Percentiles rank a stretch among this genome's conserved stretches.
These are phyloP conservation scores for Leucoma salicis DNA, from an alignment of 2,888 invertebrate genomes.

Conservation along the genomic window DNA sequence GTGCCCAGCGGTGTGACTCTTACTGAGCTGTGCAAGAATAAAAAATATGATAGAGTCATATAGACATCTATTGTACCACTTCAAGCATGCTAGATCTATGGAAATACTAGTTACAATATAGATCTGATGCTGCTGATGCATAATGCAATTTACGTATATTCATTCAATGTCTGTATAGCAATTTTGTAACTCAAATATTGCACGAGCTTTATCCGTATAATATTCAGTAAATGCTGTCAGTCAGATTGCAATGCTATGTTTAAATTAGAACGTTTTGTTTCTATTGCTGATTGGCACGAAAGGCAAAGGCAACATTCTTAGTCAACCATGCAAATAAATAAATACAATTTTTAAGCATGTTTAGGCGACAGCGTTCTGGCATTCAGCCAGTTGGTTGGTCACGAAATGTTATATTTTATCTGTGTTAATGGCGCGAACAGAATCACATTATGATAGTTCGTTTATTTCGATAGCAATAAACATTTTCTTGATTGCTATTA, in stretches of 20 bases:
- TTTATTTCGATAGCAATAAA: conserved; percentile 46
- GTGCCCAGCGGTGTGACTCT: no score
- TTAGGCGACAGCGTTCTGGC: conserved; percentile 43
- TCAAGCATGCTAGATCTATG: no score
- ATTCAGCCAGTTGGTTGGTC: conserved; percentile 43
- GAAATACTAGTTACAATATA: no score
- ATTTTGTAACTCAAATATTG: neutral
- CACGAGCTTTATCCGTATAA: neutral
- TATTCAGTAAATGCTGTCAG: conserved; percentile 15
- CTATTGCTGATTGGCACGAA: conserved; percentile 29
- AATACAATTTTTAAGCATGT: conserved; percentile 43
- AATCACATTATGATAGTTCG: conserved; percentile 61
- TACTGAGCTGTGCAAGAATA: no score
- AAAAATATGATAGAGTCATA: no score
- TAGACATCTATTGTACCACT: no score
- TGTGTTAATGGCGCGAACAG: conserved; percentile 58
- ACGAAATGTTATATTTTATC: conserved; percentile 52
- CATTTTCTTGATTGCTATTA: conserved; percentile 30
- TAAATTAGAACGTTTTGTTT: conserved; percentile 20
- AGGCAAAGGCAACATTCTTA: conserved; percentile 14
- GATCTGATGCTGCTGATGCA: no score
- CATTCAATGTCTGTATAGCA: neutral
- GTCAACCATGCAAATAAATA: conserved; percentile 28
- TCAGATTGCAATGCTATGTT: conserved; percentile 19
- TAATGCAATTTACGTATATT: neutral